Base-by-base conservation (phyloP, 2,797 vertebrate genomes). In the Anas bernieri region DNA sequence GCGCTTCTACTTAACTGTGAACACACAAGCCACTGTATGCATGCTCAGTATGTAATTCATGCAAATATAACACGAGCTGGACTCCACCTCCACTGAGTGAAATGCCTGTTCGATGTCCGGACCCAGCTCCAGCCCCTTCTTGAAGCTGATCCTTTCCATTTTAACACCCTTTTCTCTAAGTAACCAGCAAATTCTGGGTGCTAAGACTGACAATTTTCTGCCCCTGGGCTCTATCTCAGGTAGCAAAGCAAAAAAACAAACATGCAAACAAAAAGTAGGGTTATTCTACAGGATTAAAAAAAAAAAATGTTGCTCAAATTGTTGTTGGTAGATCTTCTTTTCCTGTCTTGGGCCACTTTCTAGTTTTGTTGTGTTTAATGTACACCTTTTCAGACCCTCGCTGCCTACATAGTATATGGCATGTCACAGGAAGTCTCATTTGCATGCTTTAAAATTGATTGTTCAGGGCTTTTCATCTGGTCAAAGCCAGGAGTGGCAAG, bases 381-480 rank as follows among this genome's bases (percentile, higher is more conserved):
- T 17, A 17, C 17, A 46, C 46, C 8, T 45, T 35, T 84, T 68
- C 18, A 72, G 39, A 73, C 8, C 7, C 7, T 68, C 52, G 11
- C 43, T 83, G 22, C 15, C 63, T 75, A 23, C 64, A 54, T 0
- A 0, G 30, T 59, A 7, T 6, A 30, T 7, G 22, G 37, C 30
- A 80, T 69, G 22, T n/a, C 69, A 48, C 28, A n/a, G 52, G 23
- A 88, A 76, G 22, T 50, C 61, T 78, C 52, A 54, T 33, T 37
- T 70, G 30, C 7, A 12, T 63, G 62, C 26, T 88, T 88, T 73
- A 83, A 59, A 90, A 68, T 37, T 37, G 72, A 72, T 35, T n/a
- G 12, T 23, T 66, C 48, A 15, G 18, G 28, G 30, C 12, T 56
- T 68, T 39, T 69, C 68, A 45, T 67, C 37, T 54, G 46, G 77